Conservation (phyloP, 2,113 vertebrate species). For the Turnix velox region DNA sequence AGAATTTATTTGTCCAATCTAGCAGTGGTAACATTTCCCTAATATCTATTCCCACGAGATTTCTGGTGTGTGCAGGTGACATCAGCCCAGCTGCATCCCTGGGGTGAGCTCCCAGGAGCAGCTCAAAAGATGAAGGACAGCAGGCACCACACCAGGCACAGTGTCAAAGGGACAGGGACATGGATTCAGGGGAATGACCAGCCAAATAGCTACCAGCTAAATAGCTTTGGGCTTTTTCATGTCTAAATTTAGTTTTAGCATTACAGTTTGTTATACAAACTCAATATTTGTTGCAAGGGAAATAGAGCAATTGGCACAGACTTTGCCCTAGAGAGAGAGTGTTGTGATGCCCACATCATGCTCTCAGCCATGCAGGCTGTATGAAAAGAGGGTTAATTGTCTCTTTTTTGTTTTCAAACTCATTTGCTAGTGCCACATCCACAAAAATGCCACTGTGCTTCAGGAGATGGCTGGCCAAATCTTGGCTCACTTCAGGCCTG, state of each 20-base stretch:
- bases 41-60: not conserved
- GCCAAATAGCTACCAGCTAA: not conserved
- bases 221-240: not conserved
- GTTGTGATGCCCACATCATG: fast-evolving
- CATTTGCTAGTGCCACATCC: not conserved
- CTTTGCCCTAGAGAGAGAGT: not conserved
- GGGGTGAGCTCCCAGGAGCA: not conserved
- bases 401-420: not conserved
- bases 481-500: not conserved
- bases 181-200: not conserved
- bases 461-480: not conserved
- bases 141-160: not conserved
- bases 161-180: not conserved
- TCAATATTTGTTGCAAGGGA: not conserved
- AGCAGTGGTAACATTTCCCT: not conserved
- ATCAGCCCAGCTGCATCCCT: not conserved
- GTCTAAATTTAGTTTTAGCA: not conserved
- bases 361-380: not conserved
- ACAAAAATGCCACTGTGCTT: not conserved
- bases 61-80: not conserved
- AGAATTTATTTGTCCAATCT: not conserved
- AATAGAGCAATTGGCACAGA: not conserved
- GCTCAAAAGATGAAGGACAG: fast-evolving
- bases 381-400: not conserved
- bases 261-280: not conserved